Evolutionary conservation across 2,113 vertebrate species (phyloP), one percentile per base, ranked within the genome.

Genomic region (Vulpes lagopus): DNA sequence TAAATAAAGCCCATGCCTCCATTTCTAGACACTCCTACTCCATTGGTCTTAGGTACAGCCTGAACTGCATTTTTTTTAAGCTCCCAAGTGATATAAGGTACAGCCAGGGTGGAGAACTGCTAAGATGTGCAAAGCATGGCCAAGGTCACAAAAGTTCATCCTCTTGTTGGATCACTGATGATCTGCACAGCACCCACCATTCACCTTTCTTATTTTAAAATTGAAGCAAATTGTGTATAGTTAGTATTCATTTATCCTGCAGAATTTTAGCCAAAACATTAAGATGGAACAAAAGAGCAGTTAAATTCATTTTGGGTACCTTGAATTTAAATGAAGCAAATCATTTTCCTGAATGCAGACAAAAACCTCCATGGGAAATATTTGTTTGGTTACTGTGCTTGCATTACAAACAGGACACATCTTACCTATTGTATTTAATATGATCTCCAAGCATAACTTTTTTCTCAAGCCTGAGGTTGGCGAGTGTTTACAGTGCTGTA

Each of bases 321-420:
- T 90, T 76, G n/a, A 67, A 84, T 93, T 64, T 74, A 91, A 93
- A 81, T 5, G 64, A 83, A 94, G 53, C 62, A 92, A 49, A 20
- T 91, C 43, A 35, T 87, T 90, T 91, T 78, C 22, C 67, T 79
- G 25, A 67, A 57, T 25, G 59, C 43, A 83, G 74, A 92, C 49
- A 83, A 69, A 95, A 74, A 43, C 59, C 49, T 95, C 79, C 43
- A 27, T 16, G 64, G 25, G 38, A 90, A 92, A 23, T 76, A 82
- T 35, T 53, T 86, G 32, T 62, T 73, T 82, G 55, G 10, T 19
- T 69, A 25, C 62, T 92, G 23, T 32, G 59, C 64, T 94, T 91
- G 43, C 22, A 32, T 59, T 88, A 76, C 27, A 23, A 89, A 88
- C 23, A 16, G 74, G 30, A 79, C 32, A 80, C 43, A 32, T 67